Conservation (phyloP, 1,140 invertebrate genomes). For the Andricus grossulariae region DNA sequence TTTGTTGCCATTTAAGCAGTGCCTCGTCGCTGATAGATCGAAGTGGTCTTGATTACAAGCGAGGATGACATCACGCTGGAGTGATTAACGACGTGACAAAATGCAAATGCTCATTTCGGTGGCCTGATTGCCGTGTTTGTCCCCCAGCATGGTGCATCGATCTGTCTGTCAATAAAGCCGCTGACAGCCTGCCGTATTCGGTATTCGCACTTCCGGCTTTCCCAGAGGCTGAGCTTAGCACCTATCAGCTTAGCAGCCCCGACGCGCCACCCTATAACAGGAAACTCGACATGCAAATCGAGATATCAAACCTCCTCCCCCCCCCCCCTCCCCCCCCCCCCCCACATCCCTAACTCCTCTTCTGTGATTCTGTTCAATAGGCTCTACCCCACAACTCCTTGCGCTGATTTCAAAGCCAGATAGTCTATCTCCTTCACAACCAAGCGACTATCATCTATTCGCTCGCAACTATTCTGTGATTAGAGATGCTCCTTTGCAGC, state of each 20-base stretch:
- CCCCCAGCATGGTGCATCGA: slow-evolving; percentile 49
- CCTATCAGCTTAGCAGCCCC: slow-evolving; percentile 25
- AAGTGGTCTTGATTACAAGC: slow-evolving; percentile 7
- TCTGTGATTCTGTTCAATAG: background rate
- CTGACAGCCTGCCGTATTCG: slow-evolving; percentile 47
- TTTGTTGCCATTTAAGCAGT: background rate
- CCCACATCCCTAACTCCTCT: background rate
- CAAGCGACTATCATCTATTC: no score
- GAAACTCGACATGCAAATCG: slow-evolving; percentile 52
- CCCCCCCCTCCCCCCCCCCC: background rate
- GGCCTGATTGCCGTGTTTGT: slow-evolving; percentile 57
- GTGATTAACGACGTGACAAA: slow-evolving; percentile 58
- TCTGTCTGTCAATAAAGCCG: slow-evolving; percentile 57
- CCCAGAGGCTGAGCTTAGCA: slow-evolving; percentile 17
- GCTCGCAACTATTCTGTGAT: no score
- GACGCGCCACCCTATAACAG: slow-evolving; percentile 40
- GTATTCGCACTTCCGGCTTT: slow-evolving; percentile 46
- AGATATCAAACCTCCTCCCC: slow-evolving; percentile 32
- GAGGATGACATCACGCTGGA: slow-evolving; percentile 4
- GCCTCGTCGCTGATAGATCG: background rate
- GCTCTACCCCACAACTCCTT: background rate
- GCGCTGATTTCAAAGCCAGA: background rate
- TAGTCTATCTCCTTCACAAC: no score
- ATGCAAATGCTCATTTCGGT: slow-evolving; percentile 58
- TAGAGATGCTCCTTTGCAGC: no score